These are phyloP conservation scores for Tinea trinotella DNA, from an alignment of 2,888 invertebrate species.

Conservation along the genomic window DNA sequence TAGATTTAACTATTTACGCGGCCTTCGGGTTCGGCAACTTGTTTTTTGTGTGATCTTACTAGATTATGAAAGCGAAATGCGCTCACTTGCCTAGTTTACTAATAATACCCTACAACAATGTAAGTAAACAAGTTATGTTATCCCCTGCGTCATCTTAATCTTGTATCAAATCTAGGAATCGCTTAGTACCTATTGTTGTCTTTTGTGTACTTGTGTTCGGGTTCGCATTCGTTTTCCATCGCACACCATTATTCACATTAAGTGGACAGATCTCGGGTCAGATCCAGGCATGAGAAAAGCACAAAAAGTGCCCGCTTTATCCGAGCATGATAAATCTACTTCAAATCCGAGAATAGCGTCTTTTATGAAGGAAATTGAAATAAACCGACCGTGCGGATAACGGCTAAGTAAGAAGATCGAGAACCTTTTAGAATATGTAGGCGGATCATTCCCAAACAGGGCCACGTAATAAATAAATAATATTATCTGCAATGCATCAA, in stretches of 20 bases:
- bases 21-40: conserved; percentile 26
- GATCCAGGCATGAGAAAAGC: conserved; percentile 72
- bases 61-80: background rate
- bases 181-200: conserved; percentile 68
- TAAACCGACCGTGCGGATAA: conserved; percentile 73
- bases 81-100: background rate
- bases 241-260: conserved; percentile 73
- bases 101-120: background rate
- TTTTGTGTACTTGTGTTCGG: conserved; percentile 69
- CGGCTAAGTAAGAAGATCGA: conserved; percentile 70
- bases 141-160: background rate
- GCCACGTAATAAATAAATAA: background rate
- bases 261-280: conserved; percentile 74
- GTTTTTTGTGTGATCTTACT: conserved; percentile 20
- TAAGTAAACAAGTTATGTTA: background rate
- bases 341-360: conserved; percentile 73
- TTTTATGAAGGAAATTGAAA: conserved; percentile 74
- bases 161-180: conserved; percentile 70
- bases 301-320: conserved; percentile 73
- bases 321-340: conserved; percentile 73
- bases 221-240: conserved; percentile 70
- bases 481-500: too few relatives aligned
- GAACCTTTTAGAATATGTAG: conserved; percentile 61
- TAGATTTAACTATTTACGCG: conserved; percentile 68
- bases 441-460: background rate